phyloP scores from a whole-genome alignment of 2,888 invertebrate species.

The Campopleginae sp. region DNA sequence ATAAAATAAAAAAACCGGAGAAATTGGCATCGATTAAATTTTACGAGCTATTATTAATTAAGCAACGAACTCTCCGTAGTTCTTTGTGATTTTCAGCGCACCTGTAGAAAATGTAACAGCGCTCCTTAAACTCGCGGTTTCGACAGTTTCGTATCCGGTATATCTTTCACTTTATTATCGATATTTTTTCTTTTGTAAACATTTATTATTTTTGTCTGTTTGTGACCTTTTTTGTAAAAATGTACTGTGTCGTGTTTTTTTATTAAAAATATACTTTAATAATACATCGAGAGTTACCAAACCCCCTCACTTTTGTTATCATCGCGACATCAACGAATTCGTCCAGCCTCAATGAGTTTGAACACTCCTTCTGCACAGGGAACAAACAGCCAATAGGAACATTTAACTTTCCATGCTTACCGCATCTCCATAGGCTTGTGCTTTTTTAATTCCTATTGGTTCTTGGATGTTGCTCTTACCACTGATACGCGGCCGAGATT shows the following conservation, averaged over 20 bases:
- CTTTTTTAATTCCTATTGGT: background rate
- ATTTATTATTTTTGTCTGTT: constrained; percentile 15
- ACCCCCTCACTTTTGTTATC: background rate
- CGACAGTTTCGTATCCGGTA: constrained; percentile 34
- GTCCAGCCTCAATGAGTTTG: background rate
- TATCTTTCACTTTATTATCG: constrained; percentile 24
- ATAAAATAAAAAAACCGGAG: constrained; percentile 14
- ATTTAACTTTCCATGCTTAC: background rate
- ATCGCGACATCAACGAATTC: background rate
- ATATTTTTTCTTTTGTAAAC: constrained; percentile 36
- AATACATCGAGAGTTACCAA: background rate
- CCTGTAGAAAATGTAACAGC: constrained; percentile 76
- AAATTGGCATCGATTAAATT: constrained; percentile 20
- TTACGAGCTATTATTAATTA: constrained; percentile 23
- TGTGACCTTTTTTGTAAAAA: background rate
- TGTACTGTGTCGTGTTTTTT: background rate
- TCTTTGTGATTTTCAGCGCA: constrained; percentile 74
- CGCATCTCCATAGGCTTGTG: background rate
- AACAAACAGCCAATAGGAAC: background rate
- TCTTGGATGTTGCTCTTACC: background rate
- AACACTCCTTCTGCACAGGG: background rate
- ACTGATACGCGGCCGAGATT: background rate
- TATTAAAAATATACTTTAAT: background rate
- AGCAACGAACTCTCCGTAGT: constrained; percentile 65
- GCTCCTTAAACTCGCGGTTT: constrained; percentile 63